These are phyloP conservation scores for Perca schrenkii DNA, from an alignment of 2,113 vertebrate genomes.

Conservation along the genomic window DNA sequence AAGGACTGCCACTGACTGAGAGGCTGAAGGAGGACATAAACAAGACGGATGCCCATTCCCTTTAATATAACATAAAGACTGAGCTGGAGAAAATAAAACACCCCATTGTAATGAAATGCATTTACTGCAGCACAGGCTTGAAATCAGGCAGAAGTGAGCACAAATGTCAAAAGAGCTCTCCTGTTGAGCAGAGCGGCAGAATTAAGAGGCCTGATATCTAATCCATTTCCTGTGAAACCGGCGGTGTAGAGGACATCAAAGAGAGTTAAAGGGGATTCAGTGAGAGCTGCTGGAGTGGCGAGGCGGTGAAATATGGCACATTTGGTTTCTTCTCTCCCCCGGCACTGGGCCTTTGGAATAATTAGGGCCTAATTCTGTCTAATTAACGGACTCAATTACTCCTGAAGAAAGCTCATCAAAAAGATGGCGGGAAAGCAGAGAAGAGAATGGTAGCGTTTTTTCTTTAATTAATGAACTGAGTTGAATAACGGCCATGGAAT, in stretches of 20 bases:
- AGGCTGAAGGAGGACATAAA: constrained; percentile 80
- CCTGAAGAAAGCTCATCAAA: constrained; percentile 88
- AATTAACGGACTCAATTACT: constrained; percentile 89
- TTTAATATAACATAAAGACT: constrained; percentile 84
- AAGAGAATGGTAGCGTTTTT: constrained; percentile 80
- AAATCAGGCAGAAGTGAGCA: constrained; percentile 79
- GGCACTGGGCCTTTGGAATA: constrained; percentile 85
- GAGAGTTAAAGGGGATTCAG: constrained; percentile 80
- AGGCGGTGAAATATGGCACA: constrained; percentile 81
- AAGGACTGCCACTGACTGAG: constrained; percentile 81
- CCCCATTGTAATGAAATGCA: constrained; percentile 84
- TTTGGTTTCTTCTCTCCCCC: constrained; percentile 77
- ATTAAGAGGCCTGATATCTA: constrained; percentile 81
- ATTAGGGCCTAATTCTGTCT: constrained; percentile 88
- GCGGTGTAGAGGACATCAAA: constrained; percentile 79
- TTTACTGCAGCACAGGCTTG: constrained; percentile 75
- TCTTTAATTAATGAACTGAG: constrained; percentile 87
- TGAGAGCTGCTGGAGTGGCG: constrained; percentile 73
- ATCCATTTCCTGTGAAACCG: constrained; percentile 84
- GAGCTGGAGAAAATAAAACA: constrained; percentile 79
- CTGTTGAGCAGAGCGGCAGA: constrained; percentile 77
- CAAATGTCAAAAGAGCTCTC: constrained; percentile 81
- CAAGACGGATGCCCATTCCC: constrained; percentile 81
- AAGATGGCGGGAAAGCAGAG: constrained; percentile 83
- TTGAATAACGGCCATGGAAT: constrained; percentile 85